Percentiles rank a stretch among this genome's conserved stretches.
Evolutionary conservation across 64 coral and sea anemone species (phyloP).

Genomic region (Anthopleura sola): DNA sequence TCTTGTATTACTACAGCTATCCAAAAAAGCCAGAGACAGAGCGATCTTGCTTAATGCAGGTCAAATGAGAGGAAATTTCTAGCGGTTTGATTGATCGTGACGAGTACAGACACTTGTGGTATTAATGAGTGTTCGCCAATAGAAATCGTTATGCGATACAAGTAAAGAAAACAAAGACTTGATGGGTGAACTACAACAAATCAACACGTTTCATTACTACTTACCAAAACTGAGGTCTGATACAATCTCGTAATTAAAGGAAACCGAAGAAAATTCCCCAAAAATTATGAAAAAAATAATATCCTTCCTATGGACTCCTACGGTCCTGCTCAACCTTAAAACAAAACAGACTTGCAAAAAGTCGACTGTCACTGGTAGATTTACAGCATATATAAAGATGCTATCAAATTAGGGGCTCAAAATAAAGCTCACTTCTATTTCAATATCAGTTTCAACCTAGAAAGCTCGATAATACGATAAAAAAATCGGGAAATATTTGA

Average conservation of each 20-base stretch:
- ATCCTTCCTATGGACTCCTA: background rate
- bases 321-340: background rate
- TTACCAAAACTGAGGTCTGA: background rate
- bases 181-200: background rate
- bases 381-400: too few relatives aligned
- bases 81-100: background rate
- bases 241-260: background rate
- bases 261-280: background rate
- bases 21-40: background rate
- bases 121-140: slow-evolving; percentile 21
- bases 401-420: too few relatives aligned
- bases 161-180: slow-evolving; percentile 3
- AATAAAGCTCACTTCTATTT: too few relatives aligned
- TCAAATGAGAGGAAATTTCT: background rate
- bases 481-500: too few relatives aligned
- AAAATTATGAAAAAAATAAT: background rate
- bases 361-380: too few relatives aligned
- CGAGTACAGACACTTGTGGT: background rate
- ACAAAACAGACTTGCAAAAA: background rate
- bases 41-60: background rate
- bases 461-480: too few relatives aligned
- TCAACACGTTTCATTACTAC: background rate
- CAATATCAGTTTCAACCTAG: too few relatives aligned
- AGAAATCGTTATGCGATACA: slow-evolving; percentile 2
- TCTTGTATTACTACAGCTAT: background rate